Conservation (phyloP, 1,140 invertebrate species). For the Leptonema lineaticorne region DNA sequence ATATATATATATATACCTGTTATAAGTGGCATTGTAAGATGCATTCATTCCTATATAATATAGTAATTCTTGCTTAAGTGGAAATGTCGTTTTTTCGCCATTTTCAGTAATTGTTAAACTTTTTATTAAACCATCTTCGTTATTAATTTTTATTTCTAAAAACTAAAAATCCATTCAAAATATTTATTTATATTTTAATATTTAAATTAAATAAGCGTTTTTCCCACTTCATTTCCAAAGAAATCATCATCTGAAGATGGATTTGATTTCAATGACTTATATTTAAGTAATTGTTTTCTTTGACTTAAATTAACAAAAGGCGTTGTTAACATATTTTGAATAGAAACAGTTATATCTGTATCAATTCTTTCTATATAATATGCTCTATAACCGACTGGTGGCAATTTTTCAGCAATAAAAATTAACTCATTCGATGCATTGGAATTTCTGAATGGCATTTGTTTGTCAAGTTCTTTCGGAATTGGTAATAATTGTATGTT, state of each 20-base stretch:
- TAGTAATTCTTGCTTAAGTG: conserved; percentile 70
- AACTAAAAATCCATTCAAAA: conserved; percentile 10
- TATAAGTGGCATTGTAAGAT: conserved; percentile 54
- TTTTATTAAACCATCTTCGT: conserved; percentile 26
- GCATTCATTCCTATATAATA: conserved; percentile 71
- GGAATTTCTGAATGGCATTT: conserved; percentile 65
- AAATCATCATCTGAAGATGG: background rate
- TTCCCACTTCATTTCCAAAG: conserved; percentile 14
- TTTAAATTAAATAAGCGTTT: background rate
- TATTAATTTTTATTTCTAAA: conserved; percentile 23
- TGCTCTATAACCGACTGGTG: conserved; percentile 66
- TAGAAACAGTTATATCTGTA: background rate
- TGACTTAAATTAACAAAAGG: background rate
- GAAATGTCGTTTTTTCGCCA: conserved; percentile 46
- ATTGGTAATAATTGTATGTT: background rate
- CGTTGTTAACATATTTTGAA: background rate
- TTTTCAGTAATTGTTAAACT: conserved; percentile 53
- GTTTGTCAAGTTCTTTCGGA: conserved; percentile 25
- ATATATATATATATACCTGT: conserved; percentile 27
- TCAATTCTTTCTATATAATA: conserved; percentile 11
- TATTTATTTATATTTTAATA: background rate
- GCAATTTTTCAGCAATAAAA: conserved; percentile 64
- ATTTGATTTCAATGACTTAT: background rate
- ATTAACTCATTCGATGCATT: conserved; percentile 64
- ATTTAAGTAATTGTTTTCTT: background rate